Base-by-base conservation (phyloP, 1,140 invertebrate genomes). In the Drosophila virilis region DNA sequence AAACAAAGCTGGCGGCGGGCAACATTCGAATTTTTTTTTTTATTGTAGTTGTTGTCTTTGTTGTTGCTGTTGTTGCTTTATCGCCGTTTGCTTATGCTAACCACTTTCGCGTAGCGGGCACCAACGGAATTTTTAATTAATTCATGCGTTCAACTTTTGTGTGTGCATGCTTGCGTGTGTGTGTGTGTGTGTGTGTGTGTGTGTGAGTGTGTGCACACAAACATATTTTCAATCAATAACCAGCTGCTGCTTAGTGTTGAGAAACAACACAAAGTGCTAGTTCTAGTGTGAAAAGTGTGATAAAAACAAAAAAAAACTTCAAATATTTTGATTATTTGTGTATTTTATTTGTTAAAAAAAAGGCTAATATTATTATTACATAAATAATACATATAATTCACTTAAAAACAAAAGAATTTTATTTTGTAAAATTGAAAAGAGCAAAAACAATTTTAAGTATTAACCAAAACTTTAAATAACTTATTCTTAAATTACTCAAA, bases 31-130 rank as follows among this genome's bases (percentile, higher is more conserved):
- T 22, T 42, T 40, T 17, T 60, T 51, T 62, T 61, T 33, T 55
- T 68, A n/a, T 67, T 43, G 32, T 38, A 66, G 32, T 58, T 67
- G 58, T 62, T 75, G 59, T 54, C 65, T n/a, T n/a, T n/a, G n/a
- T 35, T 54, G 35, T 32, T 61, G 51, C 38, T 55, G 64, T 8
- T 45, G 42, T n/a, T 68, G 62, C 6, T 38, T 54, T 38, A 68
- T 69, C 58, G 35, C 15, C 32, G 46, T 40, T 54, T 64, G 62
- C 64, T 73, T 72, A 73, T 68, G 67, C 58, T 80, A 50, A 62
- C 61, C 79, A 78, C 83, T 88, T 88, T 88, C 84, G 73, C 76
- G 65, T 83, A 57, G 73, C 83, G 71, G 72, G 50, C 82, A 79
- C 73, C 77, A 88, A 79, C 73, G 77, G 83, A 88, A 88, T 88